These are phyloP conservation scores for Mus minutoides DNA, from an alignment of 2,797 vertebrate genomes.

Conservation along the genomic window DNA sequence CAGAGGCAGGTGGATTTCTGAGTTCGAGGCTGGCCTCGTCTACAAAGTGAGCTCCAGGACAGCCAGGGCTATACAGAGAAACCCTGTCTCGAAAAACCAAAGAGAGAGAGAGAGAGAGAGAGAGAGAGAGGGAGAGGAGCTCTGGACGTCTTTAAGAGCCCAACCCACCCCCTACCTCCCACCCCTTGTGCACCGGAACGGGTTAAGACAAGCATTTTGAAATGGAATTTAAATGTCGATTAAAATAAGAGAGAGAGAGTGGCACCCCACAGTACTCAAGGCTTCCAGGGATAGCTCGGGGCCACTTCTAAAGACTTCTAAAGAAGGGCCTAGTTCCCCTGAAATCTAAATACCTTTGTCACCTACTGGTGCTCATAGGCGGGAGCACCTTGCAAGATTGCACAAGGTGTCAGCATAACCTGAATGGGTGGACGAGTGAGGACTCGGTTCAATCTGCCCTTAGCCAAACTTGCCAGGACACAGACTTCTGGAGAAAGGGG, in stretches of 20 bases:
- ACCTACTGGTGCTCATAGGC: neutral
- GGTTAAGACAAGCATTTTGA: neutral
- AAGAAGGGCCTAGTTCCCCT: neutral
- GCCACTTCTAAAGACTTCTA: neutral
- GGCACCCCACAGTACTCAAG: neutral
- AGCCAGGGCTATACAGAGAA: too few species aligned
- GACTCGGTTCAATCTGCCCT: neutral
- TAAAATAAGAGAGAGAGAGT: neutral
- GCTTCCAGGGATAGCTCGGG: neutral
- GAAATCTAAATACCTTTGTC: neutral
- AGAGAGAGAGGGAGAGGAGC: too few species aligned
- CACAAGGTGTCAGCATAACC: neutral
- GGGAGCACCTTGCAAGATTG: fast-evolving
- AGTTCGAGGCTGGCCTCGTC: too few species aligned
- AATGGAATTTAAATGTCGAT: slow-evolving; percentile 3
- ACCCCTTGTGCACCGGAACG: neutral
- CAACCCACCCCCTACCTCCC: neutral
- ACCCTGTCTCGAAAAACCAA: too few species aligned
- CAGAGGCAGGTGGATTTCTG: too few species aligned
- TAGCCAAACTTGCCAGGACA: too few species aligned
- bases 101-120: too few species aligned
- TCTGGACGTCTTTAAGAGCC: neutral
- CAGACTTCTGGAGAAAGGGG: neutral
- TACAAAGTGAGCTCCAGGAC: too few species aligned
- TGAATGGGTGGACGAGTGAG: neutral